A percentile compares a stretch with the other conserved stretches of the same genome.
phyloP scores from a whole-genome alignment of 2,113 vertebrate species.

The Silurus glanis region DNA sequence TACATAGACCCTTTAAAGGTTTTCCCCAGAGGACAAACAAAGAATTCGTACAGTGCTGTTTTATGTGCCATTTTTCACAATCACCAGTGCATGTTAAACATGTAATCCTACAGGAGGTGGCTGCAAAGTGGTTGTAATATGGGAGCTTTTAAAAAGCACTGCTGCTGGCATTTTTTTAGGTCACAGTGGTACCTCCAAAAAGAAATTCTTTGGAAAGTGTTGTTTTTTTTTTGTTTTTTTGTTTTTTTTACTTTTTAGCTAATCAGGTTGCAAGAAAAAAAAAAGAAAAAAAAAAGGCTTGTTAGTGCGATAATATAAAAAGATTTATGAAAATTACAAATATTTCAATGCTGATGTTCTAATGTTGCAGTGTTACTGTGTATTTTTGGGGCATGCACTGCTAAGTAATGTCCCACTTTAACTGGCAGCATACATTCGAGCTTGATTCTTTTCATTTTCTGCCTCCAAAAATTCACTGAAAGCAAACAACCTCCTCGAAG shows the following conservation, averaged over 20 bases:
- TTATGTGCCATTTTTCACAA: neutral
- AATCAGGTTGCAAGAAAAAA: neutral
- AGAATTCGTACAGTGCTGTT: neutral
- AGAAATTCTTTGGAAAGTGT: neutral
- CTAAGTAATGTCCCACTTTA: neutral
- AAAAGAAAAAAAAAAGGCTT: neutral
- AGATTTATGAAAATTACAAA: neutral
- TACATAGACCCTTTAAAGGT: neutral
- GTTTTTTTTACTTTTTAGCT: neutral
- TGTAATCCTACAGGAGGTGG: neutral
- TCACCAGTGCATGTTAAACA: neutral
- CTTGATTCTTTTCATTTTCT: neutral
- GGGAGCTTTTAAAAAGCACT: neutral
- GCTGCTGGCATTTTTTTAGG: neutral
- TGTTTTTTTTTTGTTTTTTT: neutral
- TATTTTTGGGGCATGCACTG: neutral
- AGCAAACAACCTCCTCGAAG: neutral
- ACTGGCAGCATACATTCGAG: neutral
- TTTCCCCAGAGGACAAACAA: neutral
- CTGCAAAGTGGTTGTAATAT: neutral
- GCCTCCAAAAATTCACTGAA: neutral
- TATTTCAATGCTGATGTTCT: neutral
- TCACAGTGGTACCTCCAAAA: neutral
- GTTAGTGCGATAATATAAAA: neutral
- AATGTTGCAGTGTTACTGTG: neutral